Evolutionary conservation across 1,140 invertebrate species (phyloP), one percentile per base, ranked within the genome.

Genomic region (Dendroctonus ponderosae): DNA sequence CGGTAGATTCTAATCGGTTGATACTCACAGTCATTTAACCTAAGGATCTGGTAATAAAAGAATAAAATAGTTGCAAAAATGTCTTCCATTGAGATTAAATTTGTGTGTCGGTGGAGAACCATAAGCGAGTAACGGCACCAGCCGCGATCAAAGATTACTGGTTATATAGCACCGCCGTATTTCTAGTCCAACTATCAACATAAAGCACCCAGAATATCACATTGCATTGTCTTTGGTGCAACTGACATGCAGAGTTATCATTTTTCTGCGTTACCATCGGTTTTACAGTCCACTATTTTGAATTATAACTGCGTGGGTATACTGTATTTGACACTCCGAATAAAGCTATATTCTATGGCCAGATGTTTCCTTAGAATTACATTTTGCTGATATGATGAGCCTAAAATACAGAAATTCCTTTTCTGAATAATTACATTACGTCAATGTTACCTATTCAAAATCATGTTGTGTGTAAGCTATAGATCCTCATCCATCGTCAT

Each of bases 61-160:
- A 50, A 7, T 11, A 15, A 7, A 50, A 50, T 50, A 53, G 37
- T 39, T 53, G 51, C 51, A 53, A 54, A 54, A 54, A 54, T 54
- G 26, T 39, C 26, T 7, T n/a, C 52, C 8, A 54, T 54, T 39
- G 11, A 58, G 14, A 58, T 61, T 49, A 61, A 49, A 61, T 61
- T 61, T 39, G 58, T 61, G 58, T 61, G 58, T 61, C 58, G 58
- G 58, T 61, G 58, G 58, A 58, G 14, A 61, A 61, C 58, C 48
- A 61, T 50, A 61, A 50, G 40, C 44, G 40, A 7, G 14, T 61
- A 61, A 61, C 58, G 58, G 58, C 39, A 61, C 48, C 58, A 7
- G 46, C 7, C 48, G 58, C 58, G 58, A 61, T 61, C 58, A 39
- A 42, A 61, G 58, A 61, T 61, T 61, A 50, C 58, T 48, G 48